Conservation (phyloP, 2,797 vertebrate genomes). For the Leptoclinus maculatus region DNA sequence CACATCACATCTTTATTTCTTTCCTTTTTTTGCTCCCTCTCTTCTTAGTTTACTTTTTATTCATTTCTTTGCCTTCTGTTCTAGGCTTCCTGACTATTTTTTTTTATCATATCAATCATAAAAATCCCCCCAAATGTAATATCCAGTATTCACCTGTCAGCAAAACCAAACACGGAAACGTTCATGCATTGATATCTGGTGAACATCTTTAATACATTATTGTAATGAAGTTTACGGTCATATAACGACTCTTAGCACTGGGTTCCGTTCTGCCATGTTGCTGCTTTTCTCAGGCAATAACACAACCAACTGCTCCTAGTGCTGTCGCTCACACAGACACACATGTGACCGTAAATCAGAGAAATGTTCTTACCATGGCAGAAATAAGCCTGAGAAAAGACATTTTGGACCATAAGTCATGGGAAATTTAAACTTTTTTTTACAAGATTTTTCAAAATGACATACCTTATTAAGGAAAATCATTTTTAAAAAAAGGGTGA, state of each 20-base stretch:
- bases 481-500: neutral
- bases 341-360: neutral
- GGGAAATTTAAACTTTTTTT: neutral
- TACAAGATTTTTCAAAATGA: neutral
- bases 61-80: neutral
- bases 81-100: neutral
- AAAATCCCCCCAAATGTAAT: neutral
- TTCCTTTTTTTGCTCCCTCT: neutral
- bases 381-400: constrained; percentile 19
- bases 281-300: constrained; percentile 3
- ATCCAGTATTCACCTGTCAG: neutral
- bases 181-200: neutral
- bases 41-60: neutral
- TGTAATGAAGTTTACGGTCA: neutral
- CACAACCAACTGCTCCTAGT: constrained; percentile 13
- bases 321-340: constrained; percentile 18
- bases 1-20: neutral
- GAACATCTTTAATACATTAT: neutral
- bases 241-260: neutral
- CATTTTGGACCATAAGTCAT: constrained; percentile 17
- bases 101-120: neutral
- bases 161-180: neutral
- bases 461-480: neutral
- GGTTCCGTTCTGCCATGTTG: neutral
- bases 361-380: neutral